phyloP scores from a whole-genome alignment of 2,113 vertebrate genomes.

The Hippoglossus stenolepis region DNA sequence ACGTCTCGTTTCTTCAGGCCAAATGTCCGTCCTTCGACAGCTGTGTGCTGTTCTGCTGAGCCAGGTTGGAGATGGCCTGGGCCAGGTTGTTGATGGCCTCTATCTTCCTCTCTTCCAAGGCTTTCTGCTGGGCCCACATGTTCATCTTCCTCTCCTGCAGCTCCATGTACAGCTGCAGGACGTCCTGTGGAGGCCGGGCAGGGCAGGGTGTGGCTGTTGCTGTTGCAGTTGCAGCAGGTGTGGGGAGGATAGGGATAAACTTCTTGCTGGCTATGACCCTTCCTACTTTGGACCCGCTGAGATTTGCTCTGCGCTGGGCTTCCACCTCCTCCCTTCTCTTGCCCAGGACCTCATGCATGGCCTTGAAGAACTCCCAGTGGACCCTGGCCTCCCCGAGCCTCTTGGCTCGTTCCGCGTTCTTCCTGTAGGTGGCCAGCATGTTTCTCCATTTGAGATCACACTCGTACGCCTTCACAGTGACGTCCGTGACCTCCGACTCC shows the following conservation, averaged over 20 bases:
- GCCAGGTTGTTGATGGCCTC: constrained; percentile 85
- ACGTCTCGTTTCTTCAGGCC: neutral
- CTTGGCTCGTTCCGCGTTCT: constrained; percentile 79
- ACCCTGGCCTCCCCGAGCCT: constrained; percentile 71
- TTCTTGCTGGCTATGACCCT: constrained; percentile 75
- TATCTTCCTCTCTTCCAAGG: constrained; percentile 83
- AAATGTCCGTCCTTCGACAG: constrained; percentile 58
- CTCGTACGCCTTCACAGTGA: constrained; percentile 79
- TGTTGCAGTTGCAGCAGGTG: constrained; percentile 48
- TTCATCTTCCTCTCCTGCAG: constrained; percentile 85
- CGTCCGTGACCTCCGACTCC: constrained; percentile 53
- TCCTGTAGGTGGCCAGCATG: constrained; percentile 84
- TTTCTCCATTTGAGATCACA: constrained; percentile 86
- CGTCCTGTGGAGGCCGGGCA: constrained; percentile 76
- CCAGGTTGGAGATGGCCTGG: constrained; percentile 81
- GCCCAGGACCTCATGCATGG: constrained; percentile 80
- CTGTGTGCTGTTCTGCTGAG: constrained; percentile 65
- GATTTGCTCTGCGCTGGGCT: constrained; percentile 72
- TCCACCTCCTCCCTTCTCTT: constrained; percentile 78
- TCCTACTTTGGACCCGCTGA: constrained; percentile 69
- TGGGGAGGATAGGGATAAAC: constrained; percentile 82
- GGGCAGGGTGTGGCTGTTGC: constrained; percentile 25
- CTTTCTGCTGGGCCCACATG: constrained; percentile 85
- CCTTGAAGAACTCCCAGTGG: constrained; percentile 85
- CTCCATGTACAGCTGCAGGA: constrained; percentile 85